Percentiles rank a stretch among this genome's conserved stretches.
These are phyloP conservation scores for Hoplias malabaricus DNA, from an alignment of 2,113 vertebrate genomes.

Conservation along the genomic window DNA sequence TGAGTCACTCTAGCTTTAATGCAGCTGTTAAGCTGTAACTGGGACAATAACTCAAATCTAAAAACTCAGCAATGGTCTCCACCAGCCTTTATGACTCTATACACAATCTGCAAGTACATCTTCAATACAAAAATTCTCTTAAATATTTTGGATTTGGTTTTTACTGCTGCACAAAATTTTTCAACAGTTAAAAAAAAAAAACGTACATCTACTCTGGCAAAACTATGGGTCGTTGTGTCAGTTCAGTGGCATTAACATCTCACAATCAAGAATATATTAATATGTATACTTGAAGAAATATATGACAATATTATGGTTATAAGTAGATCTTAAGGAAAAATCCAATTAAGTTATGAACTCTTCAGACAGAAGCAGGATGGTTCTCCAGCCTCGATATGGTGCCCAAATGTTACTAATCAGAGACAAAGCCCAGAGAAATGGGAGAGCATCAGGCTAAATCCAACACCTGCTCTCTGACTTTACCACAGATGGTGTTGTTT, in stretches of 20 bases:
- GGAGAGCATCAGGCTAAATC: constrained; percentile 17
- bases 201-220: too few relatives aligned
- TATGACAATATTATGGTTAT: too few relatives aligned
- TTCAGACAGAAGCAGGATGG: background rate
- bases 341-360: too few relatives aligned
- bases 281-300: too few relatives aligned
- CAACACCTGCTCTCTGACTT: constrained; percentile 23
- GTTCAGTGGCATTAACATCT: too few relatives aligned
- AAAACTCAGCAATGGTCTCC: background rate
- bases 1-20: constrained; percentile 12
- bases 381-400: background rate
- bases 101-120: too few relatives aligned
- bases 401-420: background rate
- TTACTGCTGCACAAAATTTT: constrained; percentile 11
- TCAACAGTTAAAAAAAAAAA: too few relatives aligned
- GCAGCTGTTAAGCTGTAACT: background rate
- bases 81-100: background rate
- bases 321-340: too few relatives aligned
- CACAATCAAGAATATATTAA: too few relatives aligned
- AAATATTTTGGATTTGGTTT: background rate
- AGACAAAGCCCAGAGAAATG: constrained; percentile 21
- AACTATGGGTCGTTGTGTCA: too few relatives aligned
- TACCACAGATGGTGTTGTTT: constrained; percentile 48
- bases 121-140: background rate
- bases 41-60: background rate